Percentiles rank a stretch among this genome's conserved stretches.
phyloP scores from a whole-genome alignment of 2,797 vertebrate genomes.

The Onychomys torridus region DNA sequence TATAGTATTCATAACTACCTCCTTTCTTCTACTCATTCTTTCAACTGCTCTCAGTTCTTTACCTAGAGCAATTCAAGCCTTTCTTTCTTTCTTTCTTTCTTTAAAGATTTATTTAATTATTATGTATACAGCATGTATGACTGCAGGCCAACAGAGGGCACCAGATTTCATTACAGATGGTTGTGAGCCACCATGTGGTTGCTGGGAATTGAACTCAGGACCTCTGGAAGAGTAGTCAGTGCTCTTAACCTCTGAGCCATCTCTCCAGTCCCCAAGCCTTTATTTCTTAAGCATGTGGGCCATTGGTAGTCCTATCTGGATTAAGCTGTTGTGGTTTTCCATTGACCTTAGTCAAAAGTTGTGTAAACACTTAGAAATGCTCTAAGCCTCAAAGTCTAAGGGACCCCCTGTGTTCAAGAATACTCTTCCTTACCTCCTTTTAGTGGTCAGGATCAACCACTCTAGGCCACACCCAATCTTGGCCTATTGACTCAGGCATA shows the following conservation, averaged over 20 bases:
- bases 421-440: not conserved
- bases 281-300: not conserved
- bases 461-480: not conserved
- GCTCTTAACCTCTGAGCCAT: no score
- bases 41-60: not conserved
- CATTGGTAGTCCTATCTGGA: not conserved
- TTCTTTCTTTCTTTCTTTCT: no score
- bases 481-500: not conserved
- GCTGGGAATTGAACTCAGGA: no score
- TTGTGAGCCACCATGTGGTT: no score
- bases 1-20: not conserved
- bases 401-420: not conserved
- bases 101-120: no score
- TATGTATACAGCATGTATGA: no score
- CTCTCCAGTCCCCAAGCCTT: no score
- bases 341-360: not conserved
- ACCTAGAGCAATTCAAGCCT: not conserved
- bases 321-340: not conserved
- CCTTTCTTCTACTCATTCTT: not conserved
- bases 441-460: not conserved
- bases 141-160: no score
- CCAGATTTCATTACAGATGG: no score
- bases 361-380: not conserved
- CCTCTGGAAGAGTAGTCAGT: no score
- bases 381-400: not conserved